These are phyloP conservation scores for Erebia palarica DNA, from an alignment of 2,888 invertebrate species.

Conservation along the genomic window DNA sequence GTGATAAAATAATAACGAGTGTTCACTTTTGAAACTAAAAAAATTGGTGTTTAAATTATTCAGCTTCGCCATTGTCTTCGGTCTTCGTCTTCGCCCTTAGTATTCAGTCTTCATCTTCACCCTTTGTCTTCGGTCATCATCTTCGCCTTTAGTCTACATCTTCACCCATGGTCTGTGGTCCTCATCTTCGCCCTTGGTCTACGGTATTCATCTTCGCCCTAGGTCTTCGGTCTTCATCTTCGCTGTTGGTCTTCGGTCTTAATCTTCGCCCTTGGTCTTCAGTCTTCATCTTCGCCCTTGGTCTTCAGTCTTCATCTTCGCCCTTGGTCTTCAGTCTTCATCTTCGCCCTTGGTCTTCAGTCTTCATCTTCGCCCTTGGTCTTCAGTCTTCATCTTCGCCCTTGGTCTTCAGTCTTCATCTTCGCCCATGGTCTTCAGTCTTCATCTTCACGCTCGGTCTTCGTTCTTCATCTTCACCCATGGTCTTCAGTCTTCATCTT, in stretches of 20 bases:
- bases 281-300: constrained; percentile 4
- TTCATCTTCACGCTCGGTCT: constrained; percentile 12
- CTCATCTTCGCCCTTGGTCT: neutral
- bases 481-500: neutral
- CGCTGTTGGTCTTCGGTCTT: constrained; percentile 3
- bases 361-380: constrained; percentile 11
- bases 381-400: neutral
- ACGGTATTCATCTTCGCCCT: constrained; percentile 2
- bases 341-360: constrained; percentile 2
- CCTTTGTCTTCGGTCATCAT: constrained; percentile 1
- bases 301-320: neutral
- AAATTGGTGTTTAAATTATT: neutral
- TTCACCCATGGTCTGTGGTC: neutral
- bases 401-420: neutral
- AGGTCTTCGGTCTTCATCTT: constrained; percentile 5
- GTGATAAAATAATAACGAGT: too few species aligned
- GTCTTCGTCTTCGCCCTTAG: neutral
- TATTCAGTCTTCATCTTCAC: neutral
- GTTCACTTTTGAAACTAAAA: neutral
- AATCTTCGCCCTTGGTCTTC: constrained; percentile 1
- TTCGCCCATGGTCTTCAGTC: constrained; percentile 16
- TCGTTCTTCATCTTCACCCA: neutral
- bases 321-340: neutral
- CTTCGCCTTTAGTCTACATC: neutral
- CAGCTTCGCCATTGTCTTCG: neutral